Percentiles rank a stretch among this genome's conserved stretches.
phyloP scores from a whole-genome alignment of 2,113 vertebrate genomes.

The Xiphophorus couchianus region DNA sequence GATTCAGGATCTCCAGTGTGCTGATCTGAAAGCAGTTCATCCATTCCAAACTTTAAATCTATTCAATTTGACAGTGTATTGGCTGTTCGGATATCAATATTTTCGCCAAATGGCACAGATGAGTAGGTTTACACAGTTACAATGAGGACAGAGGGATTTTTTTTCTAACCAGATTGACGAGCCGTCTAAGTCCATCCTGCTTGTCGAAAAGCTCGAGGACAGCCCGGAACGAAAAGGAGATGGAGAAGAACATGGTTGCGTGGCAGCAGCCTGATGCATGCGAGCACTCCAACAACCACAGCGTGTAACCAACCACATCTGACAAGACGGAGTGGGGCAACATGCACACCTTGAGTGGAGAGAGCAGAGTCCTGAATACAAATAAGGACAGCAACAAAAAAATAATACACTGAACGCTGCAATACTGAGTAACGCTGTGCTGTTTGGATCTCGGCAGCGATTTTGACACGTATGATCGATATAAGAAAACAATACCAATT shows the following conservation, averaged over 20 bases:
- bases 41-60: slow-evolving; percentile 10
- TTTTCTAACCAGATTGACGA: slow-evolving; percentile 90
- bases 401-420: not conserved
- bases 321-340: slow-evolving; percentile 92
- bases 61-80: not conserved
- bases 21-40: slow-evolving; percentile 86
- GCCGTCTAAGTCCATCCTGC: slow-evolving; percentile 94
- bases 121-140: not conserved
- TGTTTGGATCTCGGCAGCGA: not conserved
- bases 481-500: too few species aligned
- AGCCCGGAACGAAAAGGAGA: slow-evolving; percentile 97
- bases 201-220: slow-evolving; percentile 96
- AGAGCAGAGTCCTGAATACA: slow-evolving; percentile 32
- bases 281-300: slow-evolving; percentile 98
- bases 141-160: not conserved
- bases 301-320: slow-evolving; percentile 95
- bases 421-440: not conserved
- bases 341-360: slow-evolving; percentile 78
- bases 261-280: slow-evolving; percentile 99
- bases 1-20: slow-evolving; percentile 96
- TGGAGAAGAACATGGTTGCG: slow-evolving; percentile 99
- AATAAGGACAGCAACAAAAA: slow-evolving; percentile 4
- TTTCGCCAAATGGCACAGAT: slow-evolving; percentile 3
- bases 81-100: not conserved
- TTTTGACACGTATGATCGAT: too few species aligned